phyloP scores from a whole-genome alignment of 2,888 invertebrate genomes.

The Diloba caeruleocephala region DNA sequence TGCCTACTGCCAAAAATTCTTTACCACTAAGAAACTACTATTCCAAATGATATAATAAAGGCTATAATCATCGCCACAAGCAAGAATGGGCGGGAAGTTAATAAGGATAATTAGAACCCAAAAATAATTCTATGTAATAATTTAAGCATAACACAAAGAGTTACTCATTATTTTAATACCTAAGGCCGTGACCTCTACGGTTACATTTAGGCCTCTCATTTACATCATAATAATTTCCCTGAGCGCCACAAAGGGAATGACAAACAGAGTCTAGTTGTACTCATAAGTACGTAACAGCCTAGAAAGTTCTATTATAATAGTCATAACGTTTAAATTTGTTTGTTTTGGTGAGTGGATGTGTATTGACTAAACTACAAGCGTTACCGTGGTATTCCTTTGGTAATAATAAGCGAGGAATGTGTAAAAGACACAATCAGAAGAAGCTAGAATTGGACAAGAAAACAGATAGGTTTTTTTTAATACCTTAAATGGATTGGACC shows the following conservation, averaged over 20 bases:
- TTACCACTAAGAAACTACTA: too few relatives aligned
- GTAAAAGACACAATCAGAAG: too few relatives aligned
- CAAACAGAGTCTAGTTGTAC: conserved; percentile 13
- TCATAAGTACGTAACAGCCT: conserved; percentile 15
- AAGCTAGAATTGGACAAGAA: too few relatives aligned
- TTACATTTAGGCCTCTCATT: conserved; percentile 11
- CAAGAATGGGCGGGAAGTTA: too few relatives aligned
- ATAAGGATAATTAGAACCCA: too few relatives aligned
- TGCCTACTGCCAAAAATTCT: too few relatives aligned
- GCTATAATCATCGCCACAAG: too few relatives aligned
- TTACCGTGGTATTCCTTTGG: neutral
- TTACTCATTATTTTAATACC: neutral
- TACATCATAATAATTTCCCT: conserved; percentile 18
- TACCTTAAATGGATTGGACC: too few relatives aligned
- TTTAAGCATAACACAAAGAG: neutral
- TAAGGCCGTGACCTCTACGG: conserved; percentile 2
- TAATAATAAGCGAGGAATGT: too few relatives aligned
- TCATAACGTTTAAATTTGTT: conserved; percentile 49
- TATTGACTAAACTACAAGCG: neutral
- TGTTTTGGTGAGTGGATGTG: conserved; percentile 32
- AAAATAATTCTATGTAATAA: too few relatives aligned
- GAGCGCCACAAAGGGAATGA: conserved; percentile 13
- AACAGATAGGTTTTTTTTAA: too few relatives aligned
- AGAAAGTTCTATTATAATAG: conserved; percentile 40
- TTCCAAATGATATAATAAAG: too few relatives aligned